Conservation (phyloP, 2,888 invertebrate species). For the Amphimallon solstitiale region DNA sequence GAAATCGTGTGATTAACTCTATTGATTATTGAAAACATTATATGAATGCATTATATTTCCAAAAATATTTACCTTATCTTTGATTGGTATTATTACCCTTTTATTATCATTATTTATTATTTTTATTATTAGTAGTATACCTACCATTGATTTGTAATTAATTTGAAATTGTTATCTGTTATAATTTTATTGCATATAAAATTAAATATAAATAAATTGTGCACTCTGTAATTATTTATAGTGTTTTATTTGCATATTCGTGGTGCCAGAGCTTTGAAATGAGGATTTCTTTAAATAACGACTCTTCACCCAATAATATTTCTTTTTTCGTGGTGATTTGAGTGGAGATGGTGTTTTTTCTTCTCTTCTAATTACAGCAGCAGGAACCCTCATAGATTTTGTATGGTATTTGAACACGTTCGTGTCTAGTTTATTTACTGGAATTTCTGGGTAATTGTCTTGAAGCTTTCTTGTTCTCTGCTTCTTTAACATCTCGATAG, state of each 20-base stretch:
- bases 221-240: neutral
- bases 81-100: too few species aligned
- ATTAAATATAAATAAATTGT: neutral
- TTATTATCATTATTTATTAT: neutral
- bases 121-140: neutral
- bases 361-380: conserved; percentile 22
- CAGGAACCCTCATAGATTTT: conserved; percentile 22
- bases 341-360: conserved; percentile 38
- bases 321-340: conserved; percentile 39
- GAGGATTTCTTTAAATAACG: conserved; percentile 34
- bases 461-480: conserved; percentile 42
- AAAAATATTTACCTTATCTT: too few species aligned
- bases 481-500: conserved; percentile 47
- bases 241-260: conserved; percentile 23
- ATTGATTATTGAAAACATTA: too few species aligned
- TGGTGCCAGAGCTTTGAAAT: neutral
- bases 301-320: conserved; percentile 40
- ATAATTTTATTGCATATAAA: neutral
- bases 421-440: conserved; percentile 48
- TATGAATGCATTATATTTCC: too few species aligned
- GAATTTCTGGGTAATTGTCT: conserved; percentile 45
- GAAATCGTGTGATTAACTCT: too few species aligned
- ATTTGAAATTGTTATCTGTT: neutral
- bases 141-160: neutral
- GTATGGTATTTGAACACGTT: conserved; percentile 56